A percentile compares a stretch with the other conserved stretches of the same genome.
Conservation (phyloP, 2,797 vertebrate genomes). For the Alectoris magna region DNA sequence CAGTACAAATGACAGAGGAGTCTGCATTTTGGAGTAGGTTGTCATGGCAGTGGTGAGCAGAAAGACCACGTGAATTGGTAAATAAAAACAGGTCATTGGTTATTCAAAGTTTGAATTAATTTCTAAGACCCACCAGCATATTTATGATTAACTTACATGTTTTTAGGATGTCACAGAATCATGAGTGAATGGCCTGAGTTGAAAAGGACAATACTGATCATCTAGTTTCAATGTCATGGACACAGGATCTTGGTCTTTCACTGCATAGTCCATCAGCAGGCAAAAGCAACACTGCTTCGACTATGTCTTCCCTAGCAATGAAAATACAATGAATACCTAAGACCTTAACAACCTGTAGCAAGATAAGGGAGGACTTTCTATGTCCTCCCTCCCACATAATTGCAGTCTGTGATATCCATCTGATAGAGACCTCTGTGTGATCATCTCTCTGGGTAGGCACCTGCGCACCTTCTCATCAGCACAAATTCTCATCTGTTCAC, state of each 20-base stretch:
- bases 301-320: background rate
- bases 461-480: background rate
- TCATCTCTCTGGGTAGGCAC: background rate
- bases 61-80: background rate
- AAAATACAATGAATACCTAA: background rate
- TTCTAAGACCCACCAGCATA: background rate
- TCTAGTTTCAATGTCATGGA: background rate
- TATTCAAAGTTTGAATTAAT: background rate
- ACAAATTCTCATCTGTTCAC: background rate
- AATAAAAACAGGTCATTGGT: background rate
- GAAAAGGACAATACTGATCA: no score
- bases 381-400: background rate
- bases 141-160: background rate
- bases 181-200: no score
- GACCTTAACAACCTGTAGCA: background rate
- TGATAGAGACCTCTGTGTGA: background rate
- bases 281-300: background rate
- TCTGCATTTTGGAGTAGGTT: background rate
- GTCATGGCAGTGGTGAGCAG: background rate
- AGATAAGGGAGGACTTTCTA: background rate
- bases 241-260: background rate
- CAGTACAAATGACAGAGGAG: background rate
- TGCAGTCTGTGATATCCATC: background rate
- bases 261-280: background rate
- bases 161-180: background rate